Percentiles rank a stretch among this genome's conserved stretches.
phyloP scores from a whole-genome alignment of 2,113 vertebrate genomes.

The Pluvianellus socialis region DNA sequence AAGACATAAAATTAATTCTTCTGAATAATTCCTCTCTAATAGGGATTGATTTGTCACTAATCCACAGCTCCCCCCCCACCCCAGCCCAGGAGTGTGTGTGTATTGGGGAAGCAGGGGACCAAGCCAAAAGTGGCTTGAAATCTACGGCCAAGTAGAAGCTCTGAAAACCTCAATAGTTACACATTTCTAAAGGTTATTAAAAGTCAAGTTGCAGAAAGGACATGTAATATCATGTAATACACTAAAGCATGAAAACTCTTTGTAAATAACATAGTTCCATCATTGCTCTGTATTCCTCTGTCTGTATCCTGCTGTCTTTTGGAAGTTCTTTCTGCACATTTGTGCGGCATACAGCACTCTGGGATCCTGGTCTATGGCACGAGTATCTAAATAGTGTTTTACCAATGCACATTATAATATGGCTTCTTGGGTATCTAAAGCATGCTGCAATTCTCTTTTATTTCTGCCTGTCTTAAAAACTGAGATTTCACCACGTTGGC shows the following conservation, averaged over 20 bases:
- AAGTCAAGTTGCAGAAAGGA: slow-evolving; percentile 10
- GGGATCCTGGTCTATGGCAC: background rate
- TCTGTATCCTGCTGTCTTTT: background rate
- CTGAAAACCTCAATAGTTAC: background rate
- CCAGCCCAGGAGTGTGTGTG: rapidly evolving
- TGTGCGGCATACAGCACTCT: background rate
- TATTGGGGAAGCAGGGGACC: background rate
- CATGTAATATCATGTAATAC: background rate
- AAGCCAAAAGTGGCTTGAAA: background rate
- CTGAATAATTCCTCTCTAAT: background rate
- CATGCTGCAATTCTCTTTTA: background rate
- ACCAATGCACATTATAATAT: background rate
- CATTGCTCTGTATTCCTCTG: background rate
- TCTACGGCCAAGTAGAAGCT: background rate
- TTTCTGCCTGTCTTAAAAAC: slow-evolving; percentile 23
- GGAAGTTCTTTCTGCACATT: background rate
- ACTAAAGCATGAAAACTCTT: background rate
- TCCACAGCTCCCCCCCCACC: background rate
- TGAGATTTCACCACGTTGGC: slow-evolving; percentile 22
- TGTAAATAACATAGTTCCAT: slow-evolving; percentile 18
- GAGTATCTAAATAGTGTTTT: background rate
- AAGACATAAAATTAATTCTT: background rate
- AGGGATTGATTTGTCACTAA: background rate
- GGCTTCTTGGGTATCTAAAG: background rate
- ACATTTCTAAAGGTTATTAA: background rate